Conservation (phyloP, 2,888 invertebrate species). For the Rhyacophila evoluta region DNA sequence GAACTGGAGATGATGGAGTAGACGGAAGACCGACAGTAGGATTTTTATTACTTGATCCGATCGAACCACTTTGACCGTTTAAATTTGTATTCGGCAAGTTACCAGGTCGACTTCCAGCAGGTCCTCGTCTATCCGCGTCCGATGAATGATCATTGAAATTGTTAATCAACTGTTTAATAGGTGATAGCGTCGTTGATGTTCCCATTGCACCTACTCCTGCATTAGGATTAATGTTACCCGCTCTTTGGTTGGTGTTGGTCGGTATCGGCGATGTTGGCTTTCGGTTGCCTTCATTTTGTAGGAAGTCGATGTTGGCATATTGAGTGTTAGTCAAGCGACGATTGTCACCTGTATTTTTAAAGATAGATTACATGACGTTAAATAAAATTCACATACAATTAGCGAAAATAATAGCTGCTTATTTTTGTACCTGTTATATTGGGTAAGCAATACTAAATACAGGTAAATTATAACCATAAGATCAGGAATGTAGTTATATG, state of each 20-base stretch:
- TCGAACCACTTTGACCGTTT: background rate
- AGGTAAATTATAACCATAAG: too few relatives aligned
- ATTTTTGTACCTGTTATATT: too few relatives aligned
- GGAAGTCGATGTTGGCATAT: constrained; percentile 50
- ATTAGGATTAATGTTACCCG: background rate
- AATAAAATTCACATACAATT: too few relatives aligned
- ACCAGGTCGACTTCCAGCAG: background rate
- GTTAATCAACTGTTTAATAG: constrained; percentile 43
- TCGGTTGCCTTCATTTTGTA: constrained; percentile 51
- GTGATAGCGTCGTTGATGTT: constrained; percentile 43
- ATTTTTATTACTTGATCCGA: background rate
- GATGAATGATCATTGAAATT: constrained; percentile 42
- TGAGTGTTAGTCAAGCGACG: constrained; percentile 31
- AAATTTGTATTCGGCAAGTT: background rate
- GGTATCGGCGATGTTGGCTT: constrained; percentile 57
- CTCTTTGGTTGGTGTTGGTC: constrained; percentile 55
- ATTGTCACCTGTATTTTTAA: background rate
- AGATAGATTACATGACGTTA: too few relatives aligned
- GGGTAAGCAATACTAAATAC: too few relatives aligned
- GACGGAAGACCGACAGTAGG: background rate
- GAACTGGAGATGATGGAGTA: background rate
- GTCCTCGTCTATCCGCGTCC: constrained; percentile 27
- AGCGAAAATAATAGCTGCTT: too few relatives aligned
- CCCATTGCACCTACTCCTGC: background rate
- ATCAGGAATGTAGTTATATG: too few relatives aligned